These are phyloP conservation scores for Misgurnus mizolepis DNA, from an alignment of 2,113 vertebrate genomes.

Conservation along the genomic window DNA sequence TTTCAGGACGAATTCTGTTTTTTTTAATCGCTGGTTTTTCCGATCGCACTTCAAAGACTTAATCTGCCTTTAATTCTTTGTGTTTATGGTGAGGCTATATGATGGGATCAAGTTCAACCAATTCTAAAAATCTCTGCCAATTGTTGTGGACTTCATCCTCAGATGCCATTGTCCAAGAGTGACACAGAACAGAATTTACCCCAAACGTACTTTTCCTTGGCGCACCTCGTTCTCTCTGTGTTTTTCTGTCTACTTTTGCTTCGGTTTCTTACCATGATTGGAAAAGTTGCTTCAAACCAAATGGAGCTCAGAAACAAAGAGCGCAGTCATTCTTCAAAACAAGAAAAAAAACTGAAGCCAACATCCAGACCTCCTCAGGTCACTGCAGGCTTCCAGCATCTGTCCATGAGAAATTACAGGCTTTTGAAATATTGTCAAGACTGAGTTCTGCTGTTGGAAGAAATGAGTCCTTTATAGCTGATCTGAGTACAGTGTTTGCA, in stretches of 20 bases:
- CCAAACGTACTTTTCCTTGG: conserved; percentile 28
- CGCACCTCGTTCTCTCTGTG: conserved; percentile 17
- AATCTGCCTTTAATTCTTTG: conserved; percentile 53
- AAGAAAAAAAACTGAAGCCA: conserved; percentile 17
- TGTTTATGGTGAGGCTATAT: conserved; percentile 59
- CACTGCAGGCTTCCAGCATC: conserved; percentile 12
- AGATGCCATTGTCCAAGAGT: conserved; percentile 43
- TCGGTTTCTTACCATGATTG: conserved; percentile 21
- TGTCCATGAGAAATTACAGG: conserved; percentile 27
- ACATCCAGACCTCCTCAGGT: conserved; percentile 25
- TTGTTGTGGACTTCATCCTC: conserved; percentile 34
- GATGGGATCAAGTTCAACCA: conserved; percentile 52
- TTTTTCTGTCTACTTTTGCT: conserved; percentile 18
- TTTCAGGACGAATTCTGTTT: conserved; percentile 44
- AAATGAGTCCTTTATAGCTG: not conserved
- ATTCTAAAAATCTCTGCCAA: conserved; percentile 42
- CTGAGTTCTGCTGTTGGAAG: not conserved
- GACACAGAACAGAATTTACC: conserved; percentile 48
- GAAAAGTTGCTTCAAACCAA: conserved; percentile 44
- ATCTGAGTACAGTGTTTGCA: conserved; percentile 2
- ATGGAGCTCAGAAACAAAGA: conserved; percentile 47
- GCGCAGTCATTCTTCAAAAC: conserved; percentile 48
- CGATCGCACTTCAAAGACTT: conserved; percentile 37
- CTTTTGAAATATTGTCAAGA: conserved; percentile 23
- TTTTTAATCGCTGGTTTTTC: conserved; percentile 36